These are phyloP conservation scores for Polydrusus cervinus DNA, from an alignment of 2,888 invertebrate genomes.

Conservation along the genomic window DNA sequence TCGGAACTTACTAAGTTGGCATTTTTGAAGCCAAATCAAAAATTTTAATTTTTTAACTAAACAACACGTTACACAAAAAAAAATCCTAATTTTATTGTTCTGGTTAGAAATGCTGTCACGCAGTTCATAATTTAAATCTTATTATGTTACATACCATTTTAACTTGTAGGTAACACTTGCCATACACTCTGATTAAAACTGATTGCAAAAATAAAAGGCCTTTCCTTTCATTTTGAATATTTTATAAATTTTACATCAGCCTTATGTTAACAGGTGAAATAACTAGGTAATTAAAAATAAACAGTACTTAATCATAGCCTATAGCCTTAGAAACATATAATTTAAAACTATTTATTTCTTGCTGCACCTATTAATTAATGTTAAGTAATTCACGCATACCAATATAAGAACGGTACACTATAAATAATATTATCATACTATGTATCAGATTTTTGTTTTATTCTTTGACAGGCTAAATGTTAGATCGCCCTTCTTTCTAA, in stretches of 20 bases:
- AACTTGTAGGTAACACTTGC: not conserved
- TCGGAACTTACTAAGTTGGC: too few species aligned
- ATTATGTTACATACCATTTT: not conserved
- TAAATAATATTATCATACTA: too few species aligned
- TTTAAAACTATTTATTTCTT: slow-evolving; percentile 17
- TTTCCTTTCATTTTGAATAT: slow-evolving; percentile 10
- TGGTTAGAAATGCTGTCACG: too few species aligned
- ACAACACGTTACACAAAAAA: too few species aligned
- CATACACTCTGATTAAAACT: not conserved
- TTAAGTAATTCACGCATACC: not conserved
- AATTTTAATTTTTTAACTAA: too few species aligned
- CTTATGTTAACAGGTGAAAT: slow-evolving; percentile 21
- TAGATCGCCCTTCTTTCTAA: not conserved
- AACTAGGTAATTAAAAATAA: not conserved
- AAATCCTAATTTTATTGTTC: too few species aligned
- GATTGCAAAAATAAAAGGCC: slow-evolving; percentile 14
- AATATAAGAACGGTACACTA: not conserved
- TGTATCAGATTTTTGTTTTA: too few species aligned
- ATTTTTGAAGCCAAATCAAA: too few species aligned
- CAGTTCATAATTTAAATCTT: too few species aligned
- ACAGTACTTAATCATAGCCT: slow-evolving; percentile 1
- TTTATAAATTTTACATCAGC: slow-evolving; percentile 28
- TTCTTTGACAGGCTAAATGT: not conserved
- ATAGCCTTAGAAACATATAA: slow-evolving; percentile 3
- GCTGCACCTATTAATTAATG: not conserved